phyloP scores from a whole-genome alignment of 1,140 invertebrate species.

The Aphidius gifuensis region DNA sequence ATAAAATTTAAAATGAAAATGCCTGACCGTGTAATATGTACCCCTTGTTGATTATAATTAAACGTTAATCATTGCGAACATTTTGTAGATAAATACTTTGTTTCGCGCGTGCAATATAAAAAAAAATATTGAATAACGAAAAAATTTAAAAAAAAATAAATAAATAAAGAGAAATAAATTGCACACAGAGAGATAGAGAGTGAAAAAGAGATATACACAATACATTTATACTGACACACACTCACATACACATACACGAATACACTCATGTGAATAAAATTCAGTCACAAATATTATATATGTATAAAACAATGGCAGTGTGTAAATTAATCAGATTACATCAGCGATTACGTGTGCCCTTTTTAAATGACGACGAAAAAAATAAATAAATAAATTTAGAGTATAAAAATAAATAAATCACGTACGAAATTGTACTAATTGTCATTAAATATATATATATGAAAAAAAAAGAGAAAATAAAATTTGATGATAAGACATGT shows the following conservation, averaged over 20 bases:
- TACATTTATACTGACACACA: constrained; percentile 26
- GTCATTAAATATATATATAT: constrained; percentile 46
- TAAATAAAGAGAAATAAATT: too few relatives aligned
- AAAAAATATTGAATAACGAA: constrained; percentile 12
- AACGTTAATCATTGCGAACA: constrained; percentile 25
- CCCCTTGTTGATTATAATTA: constrained; percentile 47
- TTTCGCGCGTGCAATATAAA: constrained; percentile 24
- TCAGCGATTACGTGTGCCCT: neutral
- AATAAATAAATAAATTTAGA: neutral
- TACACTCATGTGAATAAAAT: constrained; percentile 11
- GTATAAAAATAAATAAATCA: neutral
- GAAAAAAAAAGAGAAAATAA: constrained; percentile 25
- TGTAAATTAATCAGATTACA: neutral
- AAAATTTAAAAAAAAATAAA: constrained; percentile 6
- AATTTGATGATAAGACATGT: constrained; percentile 35
- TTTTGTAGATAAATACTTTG: constrained; percentile 23
- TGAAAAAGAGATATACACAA: constrained; percentile 16
- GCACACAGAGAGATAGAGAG: constrained; percentile 16
- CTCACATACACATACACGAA: constrained; percentile 21
- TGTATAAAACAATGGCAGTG: neutral
- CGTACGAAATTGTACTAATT: constrained; percentile 37
- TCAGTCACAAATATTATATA: neutral
- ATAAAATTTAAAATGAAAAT: constrained; percentile 36
- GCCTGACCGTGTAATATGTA: constrained; percentile 45
- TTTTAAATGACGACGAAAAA: neutral